Conservation (phyloP, 2,113 vertebrate species). For the Sminthopsis crassicaudata region DNA sequence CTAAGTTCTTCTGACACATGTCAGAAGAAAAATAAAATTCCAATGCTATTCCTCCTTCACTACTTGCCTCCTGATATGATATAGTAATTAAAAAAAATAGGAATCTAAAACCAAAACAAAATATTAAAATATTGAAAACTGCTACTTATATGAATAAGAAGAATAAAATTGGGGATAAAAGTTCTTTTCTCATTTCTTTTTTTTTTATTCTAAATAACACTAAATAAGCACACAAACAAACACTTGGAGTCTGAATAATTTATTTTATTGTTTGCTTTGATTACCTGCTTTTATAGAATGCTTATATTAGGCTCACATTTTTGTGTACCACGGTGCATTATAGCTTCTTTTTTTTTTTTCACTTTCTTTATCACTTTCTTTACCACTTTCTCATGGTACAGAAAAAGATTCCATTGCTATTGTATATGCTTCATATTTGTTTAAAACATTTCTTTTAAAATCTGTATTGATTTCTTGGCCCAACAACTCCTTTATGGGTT, state of each 20-base stretch:
- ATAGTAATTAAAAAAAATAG: not conserved
- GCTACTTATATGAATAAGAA: not conserved
- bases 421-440: not conserved
- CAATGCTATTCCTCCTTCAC: not conserved
- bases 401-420: not conserved
- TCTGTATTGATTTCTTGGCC: not conserved
- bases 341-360: not conserved
- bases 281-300: not conserved
- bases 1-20: not conserved
- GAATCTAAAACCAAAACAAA: not conserved
- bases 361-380: too few species aligned
- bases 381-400: not conserved
- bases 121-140: not conserved
- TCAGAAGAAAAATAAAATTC: not conserved
- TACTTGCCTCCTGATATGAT: not conserved
- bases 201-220: not conserved
- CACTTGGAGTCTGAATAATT: not conserved
- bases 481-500: not conserved
- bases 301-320: not conserved
- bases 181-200: not conserved
- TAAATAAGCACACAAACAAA: not conserved
- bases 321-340: not conserved
- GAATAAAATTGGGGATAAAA: not conserved
- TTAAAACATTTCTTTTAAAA: not conserved
- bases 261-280: not conserved